phyloP scores from a whole-genome alignment of 1,140 invertebrate genomes.

The Cyrtorhinus lividipennis region DNA sequence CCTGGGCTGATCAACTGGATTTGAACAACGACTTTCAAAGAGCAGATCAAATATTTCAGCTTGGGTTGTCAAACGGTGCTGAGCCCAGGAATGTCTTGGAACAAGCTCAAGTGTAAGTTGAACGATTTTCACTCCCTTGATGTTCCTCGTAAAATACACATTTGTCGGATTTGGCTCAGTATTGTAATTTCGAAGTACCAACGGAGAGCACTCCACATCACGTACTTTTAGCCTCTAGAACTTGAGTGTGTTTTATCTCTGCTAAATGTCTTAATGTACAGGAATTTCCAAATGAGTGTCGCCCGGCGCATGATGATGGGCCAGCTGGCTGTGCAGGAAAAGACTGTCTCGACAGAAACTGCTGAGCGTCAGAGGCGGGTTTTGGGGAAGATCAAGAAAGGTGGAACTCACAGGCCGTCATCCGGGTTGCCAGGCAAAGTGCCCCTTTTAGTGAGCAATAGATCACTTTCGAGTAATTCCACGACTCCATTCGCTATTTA shows the following conservation, averaged over 20 bases:
- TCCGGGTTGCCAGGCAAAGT: constrained; percentile 17
- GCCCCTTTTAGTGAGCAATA: background rate
- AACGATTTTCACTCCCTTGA: too few relatives aligned
- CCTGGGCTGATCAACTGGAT: constrained; percentile 69
- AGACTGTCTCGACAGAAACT: background rate
- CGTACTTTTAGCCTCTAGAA: too few relatives aligned
- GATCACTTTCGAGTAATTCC: background rate
- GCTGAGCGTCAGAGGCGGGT: constrained; percentile 43
- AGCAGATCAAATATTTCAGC: constrained; percentile 55
- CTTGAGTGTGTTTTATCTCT: too few relatives aligned
- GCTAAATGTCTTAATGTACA: too few relatives aligned
- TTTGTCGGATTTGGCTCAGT: constrained; percentile 3
- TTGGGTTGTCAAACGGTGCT: constrained; percentile 50
- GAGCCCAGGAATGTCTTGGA: constrained; percentile 56
- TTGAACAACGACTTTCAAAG: constrained; percentile 53
- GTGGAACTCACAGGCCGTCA: constrained; percentile 10
- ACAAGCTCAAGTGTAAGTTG: constrained; percentile 47
- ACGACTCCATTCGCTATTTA: background rate
- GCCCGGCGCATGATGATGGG: constrained; percentile 38
- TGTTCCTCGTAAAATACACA: too few relatives aligned
- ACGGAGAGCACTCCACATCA: too few relatives aligned
- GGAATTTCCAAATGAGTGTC: constrained; percentile 45
- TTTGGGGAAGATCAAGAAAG: constrained; percentile 42
- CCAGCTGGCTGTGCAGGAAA: background rate
- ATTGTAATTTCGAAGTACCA: constrained; percentile 1